Percentiles rank a stretch among this genome's conserved stretches.
These are phyloP conservation scores for Lepidocolaptes lacrymiger DNA, from an alignment of 2,797 vertebrate species.

Conservation along the genomic window DNA sequence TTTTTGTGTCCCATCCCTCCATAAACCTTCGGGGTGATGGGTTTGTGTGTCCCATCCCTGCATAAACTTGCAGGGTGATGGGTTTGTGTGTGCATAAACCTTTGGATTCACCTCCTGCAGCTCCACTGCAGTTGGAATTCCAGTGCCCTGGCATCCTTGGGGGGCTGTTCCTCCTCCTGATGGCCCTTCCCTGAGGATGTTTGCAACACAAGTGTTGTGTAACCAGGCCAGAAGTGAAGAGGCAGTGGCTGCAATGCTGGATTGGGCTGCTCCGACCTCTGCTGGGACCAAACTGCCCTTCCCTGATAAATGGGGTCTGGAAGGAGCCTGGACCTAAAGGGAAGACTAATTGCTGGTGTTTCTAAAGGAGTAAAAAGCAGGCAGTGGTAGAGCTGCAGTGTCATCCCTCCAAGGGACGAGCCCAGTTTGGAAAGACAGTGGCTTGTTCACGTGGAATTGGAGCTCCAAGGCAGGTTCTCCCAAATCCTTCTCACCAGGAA, in stretches of 20 bases:
- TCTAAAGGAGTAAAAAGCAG: background rate
- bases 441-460: background rate
- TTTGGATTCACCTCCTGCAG: fast-evolving
- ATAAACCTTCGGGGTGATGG: too few relatives aligned
- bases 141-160: background rate
- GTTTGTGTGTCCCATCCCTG: too few relatives aligned
- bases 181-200: background rate
- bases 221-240: background rate
- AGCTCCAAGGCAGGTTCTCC: background rate
- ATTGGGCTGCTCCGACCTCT: background rate
- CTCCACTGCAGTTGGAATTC: background rate
- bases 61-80: background rate
- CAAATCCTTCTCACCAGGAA: background rate
- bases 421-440: background rate
- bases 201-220: background rate
- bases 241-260: background rate
- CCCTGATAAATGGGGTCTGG: background rate
- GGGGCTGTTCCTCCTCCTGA: background rate
- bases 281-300: background rate
- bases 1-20: too few relatives aligned
- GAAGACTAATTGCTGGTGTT: fast-evolving
- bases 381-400: background rate
- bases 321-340: fast-evolving
- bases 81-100: background rate
- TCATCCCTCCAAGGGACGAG: fast-evolving